A percentile compares a stretch with the other conserved stretches of the same genome.
phyloP scores from a whole-genome alignment of 1,140 invertebrate genomes.

The Drosophila bifasciata region DNA sequence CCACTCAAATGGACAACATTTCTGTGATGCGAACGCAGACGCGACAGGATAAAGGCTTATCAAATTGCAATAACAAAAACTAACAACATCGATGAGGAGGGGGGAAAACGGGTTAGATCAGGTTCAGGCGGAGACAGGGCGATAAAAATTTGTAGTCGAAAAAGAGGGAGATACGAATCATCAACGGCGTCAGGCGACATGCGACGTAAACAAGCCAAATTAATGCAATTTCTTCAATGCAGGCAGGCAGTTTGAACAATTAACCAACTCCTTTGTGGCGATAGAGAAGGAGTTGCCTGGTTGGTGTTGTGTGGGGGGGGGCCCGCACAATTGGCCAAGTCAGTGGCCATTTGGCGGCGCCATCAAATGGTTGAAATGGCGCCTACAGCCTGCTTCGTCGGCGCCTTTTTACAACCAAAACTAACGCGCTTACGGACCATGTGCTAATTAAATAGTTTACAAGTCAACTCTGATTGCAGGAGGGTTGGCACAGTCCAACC shows the following conservation, averaged over 20 bases:
- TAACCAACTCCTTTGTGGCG: conserved; percentile 39
- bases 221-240: conserved; percentile 71
- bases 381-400: conserved; percentile 61
- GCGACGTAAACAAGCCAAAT: conserved; percentile 73
- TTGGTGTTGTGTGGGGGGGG: not conserved
- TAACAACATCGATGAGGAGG: not conserved
- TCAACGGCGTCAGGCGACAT: conserved; percentile 49
- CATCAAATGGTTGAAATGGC: conserved; percentile 70
- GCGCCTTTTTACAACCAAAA: conserved; percentile 79
- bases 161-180: conserved; percentile 57
- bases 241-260: conserved; percentile 45
- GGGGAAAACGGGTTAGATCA: conserved; percentile 65
- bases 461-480: conserved; percentile 72
- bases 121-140: conserved; percentile 31
- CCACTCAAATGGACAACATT: conserved; percentile 76
- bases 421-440: conserved; percentile 70
- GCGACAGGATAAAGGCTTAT: conserved; percentile 80
- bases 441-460: conserved; percentile 81
- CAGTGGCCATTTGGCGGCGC: conserved; percentile 57
- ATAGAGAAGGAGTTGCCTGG: conserved; percentile 18
- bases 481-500: conserved; percentile 37
- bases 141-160: conserved; percentile 74
- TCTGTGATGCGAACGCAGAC: conserved; percentile 60
- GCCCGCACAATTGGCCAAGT: conserved; percentile 35
- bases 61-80: conserved; percentile 48